Evolutionary conservation across 1,140 invertebrate genomes (phyloP).

Genomic region (Belonocnema kinseyi): DNA sequence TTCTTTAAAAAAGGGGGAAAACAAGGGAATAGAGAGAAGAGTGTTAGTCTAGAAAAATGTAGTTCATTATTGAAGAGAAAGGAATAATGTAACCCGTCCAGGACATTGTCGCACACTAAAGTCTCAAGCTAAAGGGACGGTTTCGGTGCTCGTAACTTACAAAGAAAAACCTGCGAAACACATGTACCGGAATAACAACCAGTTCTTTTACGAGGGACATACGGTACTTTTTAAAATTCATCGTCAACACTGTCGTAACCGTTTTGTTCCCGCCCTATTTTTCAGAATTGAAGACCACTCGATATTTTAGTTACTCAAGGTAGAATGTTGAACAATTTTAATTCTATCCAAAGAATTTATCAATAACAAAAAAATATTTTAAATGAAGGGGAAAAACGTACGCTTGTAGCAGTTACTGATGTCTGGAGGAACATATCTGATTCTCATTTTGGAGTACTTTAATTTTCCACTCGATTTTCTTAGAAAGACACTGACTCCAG

Average conservation of each 20-base stretch:
- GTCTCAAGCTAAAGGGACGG: not conserved
- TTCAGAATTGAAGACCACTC: not conserved
- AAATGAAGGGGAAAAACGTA: conserved; percentile 46
- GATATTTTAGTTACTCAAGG: conserved; percentile 7
- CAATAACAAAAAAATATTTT: not conserved
- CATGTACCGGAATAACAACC: conserved; percentile 19
- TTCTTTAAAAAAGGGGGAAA: too few relatives aligned
- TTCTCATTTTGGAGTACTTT: conserved; percentile 58
- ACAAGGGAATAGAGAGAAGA: too few relatives aligned
- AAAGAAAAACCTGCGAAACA: conserved; percentile 26
- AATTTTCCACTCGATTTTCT: conserved; percentile 27
- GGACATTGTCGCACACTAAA: not conserved
- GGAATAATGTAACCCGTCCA: not conserved
- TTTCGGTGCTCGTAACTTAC: conserved; percentile 4
- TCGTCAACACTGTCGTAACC: conserved; percentile 11
- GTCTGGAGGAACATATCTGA: conserved; percentile 66
- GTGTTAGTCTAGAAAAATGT: too few relatives aligned
- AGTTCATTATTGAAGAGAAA: too few relatives aligned
- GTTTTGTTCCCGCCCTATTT: conserved; percentile 3
- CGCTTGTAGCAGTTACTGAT: conserved; percentile 59
- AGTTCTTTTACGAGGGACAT: conserved; percentile 25
- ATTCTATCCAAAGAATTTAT: too few relatives aligned
- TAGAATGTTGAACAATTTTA: not conserved
- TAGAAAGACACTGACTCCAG: conserved; percentile 20
- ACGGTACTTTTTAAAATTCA: conserved; percentile 29